phyloP scores from a whole-genome alignment of 1,140 invertebrate species.

The Tetramorium parvispinum region DNA sequence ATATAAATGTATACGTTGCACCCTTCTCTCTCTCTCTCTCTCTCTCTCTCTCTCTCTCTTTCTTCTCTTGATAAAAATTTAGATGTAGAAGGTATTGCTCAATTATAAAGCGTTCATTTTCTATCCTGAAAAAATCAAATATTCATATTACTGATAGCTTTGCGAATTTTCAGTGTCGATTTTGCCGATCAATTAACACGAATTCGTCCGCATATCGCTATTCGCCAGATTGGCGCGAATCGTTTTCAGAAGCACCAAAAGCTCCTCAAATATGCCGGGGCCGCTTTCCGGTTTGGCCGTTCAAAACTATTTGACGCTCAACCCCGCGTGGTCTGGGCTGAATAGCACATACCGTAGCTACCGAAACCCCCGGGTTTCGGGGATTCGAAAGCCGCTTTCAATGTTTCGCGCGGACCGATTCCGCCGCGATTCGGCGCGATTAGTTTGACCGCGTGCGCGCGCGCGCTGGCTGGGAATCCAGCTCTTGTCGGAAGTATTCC shows the following conservation, averaged over 20 bases:
- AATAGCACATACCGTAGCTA: slow-evolving; percentile 62
- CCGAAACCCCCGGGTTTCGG: slow-evolving; percentile 12
- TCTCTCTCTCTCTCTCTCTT: neutral
- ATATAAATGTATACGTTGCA: neutral
- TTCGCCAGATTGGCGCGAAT: slow-evolving; percentile 39
- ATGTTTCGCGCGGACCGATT: slow-evolving; percentile 63
- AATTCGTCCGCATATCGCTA: slow-evolving; percentile 18
- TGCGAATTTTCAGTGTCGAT: slow-evolving; percentile 5
- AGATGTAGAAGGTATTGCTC: neutral
- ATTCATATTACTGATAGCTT: neutral
- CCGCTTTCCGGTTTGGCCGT: slow-evolving; percentile 53
- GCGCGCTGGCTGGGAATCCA: slow-evolving; percentile 33
- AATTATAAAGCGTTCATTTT: neutral
- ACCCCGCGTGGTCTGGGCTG: neutral
- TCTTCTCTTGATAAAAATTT: neutral
- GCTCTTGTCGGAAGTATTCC: slow-evolving; percentile 20
- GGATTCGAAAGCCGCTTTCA: slow-evolving; percentile 63
- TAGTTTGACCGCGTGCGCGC: slow-evolving; percentile 37
- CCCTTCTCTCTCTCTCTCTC: neutral
- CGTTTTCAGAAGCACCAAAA: slow-evolving; percentile 52
- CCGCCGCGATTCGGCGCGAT: slow-evolving; percentile 44
- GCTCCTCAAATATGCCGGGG: slow-evolving; percentile 55
- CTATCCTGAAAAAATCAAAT: neutral
- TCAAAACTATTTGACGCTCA: slow-evolving; percentile 68
- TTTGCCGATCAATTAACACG: slow-evolving; percentile 17